These are phyloP conservation scores for Notodonta ziczac DNA, from an alignment of 2,888 invertebrate genomes.

Conservation along the genomic window DNA sequence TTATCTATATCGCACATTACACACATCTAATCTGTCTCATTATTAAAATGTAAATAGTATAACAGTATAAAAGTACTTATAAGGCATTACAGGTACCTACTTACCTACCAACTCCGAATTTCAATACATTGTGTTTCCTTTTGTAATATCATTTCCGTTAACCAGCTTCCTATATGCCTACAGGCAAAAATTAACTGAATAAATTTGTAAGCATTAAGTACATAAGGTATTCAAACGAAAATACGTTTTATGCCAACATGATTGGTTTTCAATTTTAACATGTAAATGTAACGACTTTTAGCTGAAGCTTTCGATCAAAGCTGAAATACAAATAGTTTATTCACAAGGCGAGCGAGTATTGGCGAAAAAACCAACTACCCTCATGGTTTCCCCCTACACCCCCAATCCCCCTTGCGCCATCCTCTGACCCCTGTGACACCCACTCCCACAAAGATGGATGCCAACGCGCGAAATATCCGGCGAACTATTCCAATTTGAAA, in stretches of 20 bases:
- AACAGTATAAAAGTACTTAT: too few species aligned
- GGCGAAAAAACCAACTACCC: constrained; percentile 64
- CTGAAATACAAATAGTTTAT: constrained; percentile 60
- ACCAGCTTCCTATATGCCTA: too few species aligned
- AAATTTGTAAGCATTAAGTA: neutral
- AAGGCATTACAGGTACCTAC: too few species aligned
- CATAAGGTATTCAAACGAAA: neutral
- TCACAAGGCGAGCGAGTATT: constrained; percentile 63
- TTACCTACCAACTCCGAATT: too few species aligned
- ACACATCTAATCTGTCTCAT: too few species aligned
- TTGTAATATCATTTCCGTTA: too few species aligned
- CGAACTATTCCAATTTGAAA: constrained; percentile 81
- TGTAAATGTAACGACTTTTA: constrained; percentile 13
- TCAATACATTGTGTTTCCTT: too few species aligned
- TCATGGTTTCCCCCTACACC: constrained; percentile 33
- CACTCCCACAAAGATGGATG: constrained; percentile 72
- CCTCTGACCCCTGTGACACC: constrained; percentile 42
- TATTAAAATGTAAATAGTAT: too few species aligned
- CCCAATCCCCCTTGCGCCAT: constrained; percentile 17
- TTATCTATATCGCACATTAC: too few species aligned
- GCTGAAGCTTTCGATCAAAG: constrained; percentile 42
- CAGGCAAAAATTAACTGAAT: neutral
- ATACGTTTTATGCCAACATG: neutral
- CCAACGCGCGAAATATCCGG: constrained; percentile 69
- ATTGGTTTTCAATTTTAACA: constrained; percentile 5